Conservation (phyloP, 2,797 vertebrate genomes). For the Gobio occitaniae region DNA sequence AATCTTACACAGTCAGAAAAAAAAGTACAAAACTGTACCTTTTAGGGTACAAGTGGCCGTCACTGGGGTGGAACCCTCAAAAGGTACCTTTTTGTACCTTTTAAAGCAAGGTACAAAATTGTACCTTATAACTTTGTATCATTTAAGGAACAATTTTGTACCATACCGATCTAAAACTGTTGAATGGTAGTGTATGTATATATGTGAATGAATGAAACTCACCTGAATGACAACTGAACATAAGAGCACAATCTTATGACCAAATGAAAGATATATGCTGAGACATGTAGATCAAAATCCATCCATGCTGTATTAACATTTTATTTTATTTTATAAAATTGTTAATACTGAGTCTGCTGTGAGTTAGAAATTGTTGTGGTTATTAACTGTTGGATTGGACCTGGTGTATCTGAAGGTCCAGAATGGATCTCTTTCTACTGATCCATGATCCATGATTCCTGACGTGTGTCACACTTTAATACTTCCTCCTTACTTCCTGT, state of each 20-base stretch:
- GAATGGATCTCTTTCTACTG: conserved; percentile 52
- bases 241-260: conserved; percentile 4
- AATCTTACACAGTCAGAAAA: neutral
- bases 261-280: conserved; percentile 43
- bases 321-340: neutral
- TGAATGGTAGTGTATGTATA: neutral
- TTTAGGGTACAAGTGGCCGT: no score
- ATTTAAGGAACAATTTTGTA: no score
- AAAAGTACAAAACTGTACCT: no score
- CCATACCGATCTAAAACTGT: neutral
- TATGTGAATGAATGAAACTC: conserved; percentile 20
- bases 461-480: conserved; percentile 55
- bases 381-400: conserved; percentile 49
- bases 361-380: neutral
- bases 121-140: no score
- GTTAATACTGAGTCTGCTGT: neutral
- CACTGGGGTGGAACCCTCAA: no score
- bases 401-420: conserved; percentile 51
- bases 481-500: conserved; percentile 54
- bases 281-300: conserved; percentile 29
- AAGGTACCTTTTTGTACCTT: no score
- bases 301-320: neutral
- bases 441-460: conserved; percentile 63
- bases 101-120: no score
- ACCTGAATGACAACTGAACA: neutral